A percentile compares a stretch with the other conserved stretches of the same genome.
Evolutionary conservation across 2,888 invertebrate genomes (phyloP).

Genomic region (Bruchidius siliquastri): DNA sequence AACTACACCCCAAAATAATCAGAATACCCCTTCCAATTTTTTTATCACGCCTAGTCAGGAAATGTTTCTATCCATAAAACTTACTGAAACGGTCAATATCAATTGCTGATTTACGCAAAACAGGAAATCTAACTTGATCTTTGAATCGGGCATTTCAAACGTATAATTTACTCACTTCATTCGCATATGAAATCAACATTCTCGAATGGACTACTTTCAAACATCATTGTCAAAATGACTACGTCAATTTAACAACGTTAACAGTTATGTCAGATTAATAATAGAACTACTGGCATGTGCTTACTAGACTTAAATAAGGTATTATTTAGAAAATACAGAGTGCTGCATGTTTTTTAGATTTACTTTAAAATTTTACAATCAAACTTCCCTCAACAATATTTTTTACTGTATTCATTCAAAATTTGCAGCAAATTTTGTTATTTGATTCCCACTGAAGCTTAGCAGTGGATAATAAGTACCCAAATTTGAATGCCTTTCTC

Average conservation of each 20-base stretch:
- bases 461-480: no score
- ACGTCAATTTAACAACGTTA: slow-evolving; percentile 3
- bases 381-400: no score
- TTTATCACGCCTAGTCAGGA: no score
- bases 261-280: not conserved
- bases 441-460: no score
- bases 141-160: not conserved
- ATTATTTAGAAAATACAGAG: not conserved
- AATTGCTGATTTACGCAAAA: slow-evolving; percentile 20
- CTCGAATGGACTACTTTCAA: not conserved
- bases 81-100: slow-evolving; percentile 18
- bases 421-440: no score
- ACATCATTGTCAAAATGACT: not conserved
- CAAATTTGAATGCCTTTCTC: no score
- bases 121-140: slow-evolving; percentile 15
- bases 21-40: no score
- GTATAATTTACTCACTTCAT: not conserved
- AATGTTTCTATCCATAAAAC: slow-evolving; percentile 10
- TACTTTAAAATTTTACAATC: no score
- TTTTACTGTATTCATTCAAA: no score
- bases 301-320: not conserved
- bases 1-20: no score
- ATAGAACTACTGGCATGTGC: not conserved
- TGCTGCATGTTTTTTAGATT: no score
- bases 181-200: not conserved